Evolutionary conservation across 2,888 invertebrate species (phyloP), one percentile per base, ranked within the genome.

Genomic region (Heterodera filipjevi): DNA sequence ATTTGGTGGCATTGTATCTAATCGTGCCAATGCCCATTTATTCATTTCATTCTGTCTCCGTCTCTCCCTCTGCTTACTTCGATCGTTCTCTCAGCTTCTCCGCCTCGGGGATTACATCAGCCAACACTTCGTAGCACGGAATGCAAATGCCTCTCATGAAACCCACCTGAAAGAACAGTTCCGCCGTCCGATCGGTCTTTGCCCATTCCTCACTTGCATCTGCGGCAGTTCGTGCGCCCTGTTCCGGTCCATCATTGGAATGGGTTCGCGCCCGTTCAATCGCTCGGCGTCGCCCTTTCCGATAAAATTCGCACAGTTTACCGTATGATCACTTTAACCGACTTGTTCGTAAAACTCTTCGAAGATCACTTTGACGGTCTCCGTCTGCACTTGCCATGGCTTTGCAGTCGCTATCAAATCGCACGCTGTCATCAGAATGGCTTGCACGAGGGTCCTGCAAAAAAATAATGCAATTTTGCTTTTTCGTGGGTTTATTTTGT

Each of bases 381-480:
- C 92, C 32, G 93, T 92, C 90, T 95, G 94, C 2, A 94, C 91
- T 35, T 93, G 92, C 94, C 94, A 95, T 1, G 94, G 94, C 89
- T 95, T 95, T 0, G 94, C 93, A 84, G 93, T 93, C 0, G 94
- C 94, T 77, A 94, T 94, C 30, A 95, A 90, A 89, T 95, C 95
- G 82, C 94, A 93, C 0, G 93, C 93, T 0, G 94, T 94, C 94
- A 95, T 95, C 3, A 93, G 92, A 82, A 94, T 92, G 0, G 94
- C 94, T 91, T 93, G 93, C 3, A 93, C 91, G 49, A 94, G 90
- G 76, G 92, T 90, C 85, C 94, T 92, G 86, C 0, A 84, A 78
- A 10, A 64, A 6, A 44, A 5, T 27, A 3, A 33, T 76, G 35
- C 49, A 85, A 80, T 75, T 49, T 79, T 64, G 70, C n/a, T 16